These are phyloP conservation scores for Ostrea edulis DNA, from an alignment of 1,140 invertebrate genomes.

Conservation along the genomic window DNA sequence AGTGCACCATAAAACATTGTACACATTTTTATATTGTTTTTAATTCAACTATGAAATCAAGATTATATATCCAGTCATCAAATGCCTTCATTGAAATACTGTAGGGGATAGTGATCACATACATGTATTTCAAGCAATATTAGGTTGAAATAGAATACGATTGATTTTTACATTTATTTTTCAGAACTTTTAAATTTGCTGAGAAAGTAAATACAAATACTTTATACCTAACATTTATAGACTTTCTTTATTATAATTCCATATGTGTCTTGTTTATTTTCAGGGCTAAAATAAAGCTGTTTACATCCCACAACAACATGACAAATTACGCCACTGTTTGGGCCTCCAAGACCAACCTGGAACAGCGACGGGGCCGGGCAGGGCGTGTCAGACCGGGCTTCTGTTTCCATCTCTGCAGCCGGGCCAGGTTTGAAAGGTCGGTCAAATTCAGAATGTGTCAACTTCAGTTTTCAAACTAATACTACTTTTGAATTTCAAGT, in stretches of 20 bases:
- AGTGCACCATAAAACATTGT: slow-evolving; percentile 56
- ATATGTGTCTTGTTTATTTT: slow-evolving; percentile 37
- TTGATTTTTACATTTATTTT: too few species aligned
- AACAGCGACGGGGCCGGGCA: slow-evolving; percentile 85
- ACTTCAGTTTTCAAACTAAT: neutral
- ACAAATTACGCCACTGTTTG: slow-evolving; percentile 81
- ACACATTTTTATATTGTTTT: neutral
- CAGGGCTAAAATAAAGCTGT: slow-evolving; percentile 79
- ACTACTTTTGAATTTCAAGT: neutral
- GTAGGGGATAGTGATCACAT: too few species aligned
- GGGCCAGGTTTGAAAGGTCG: slow-evolving; percentile 75
- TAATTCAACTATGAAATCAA: neutral
- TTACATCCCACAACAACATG: slow-evolving; percentile 80
- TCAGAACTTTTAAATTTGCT: too few species aligned
- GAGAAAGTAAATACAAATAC: too few species aligned
- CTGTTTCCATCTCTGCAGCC: slow-evolving; percentile 87
- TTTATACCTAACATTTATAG: too few species aligned
- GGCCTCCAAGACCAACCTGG: slow-evolving; percentile 84
- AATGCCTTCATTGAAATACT: too few species aligned
- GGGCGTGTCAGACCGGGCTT: slow-evolving; percentile 87
- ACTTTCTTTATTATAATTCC: too few species aligned
- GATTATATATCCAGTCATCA: too few species aligned
- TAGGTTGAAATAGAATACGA: too few species aligned
- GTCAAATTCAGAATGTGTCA: neutral
- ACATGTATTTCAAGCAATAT: too few species aligned